Base-by-base conservation (phyloP, 2,797 vertebrate genomes). In the Ptychadena robeensis region DNA sequence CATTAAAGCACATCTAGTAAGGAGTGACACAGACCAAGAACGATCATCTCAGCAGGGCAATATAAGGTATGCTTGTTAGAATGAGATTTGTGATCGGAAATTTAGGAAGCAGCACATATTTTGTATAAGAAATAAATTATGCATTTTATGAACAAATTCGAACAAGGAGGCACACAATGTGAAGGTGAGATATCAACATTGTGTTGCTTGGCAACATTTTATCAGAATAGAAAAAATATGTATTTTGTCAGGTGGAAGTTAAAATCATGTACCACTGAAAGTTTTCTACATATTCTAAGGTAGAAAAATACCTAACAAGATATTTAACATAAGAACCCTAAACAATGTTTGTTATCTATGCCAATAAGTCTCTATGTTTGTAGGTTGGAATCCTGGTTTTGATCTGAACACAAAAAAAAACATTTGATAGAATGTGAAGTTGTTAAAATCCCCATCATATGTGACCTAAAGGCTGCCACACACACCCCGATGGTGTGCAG, bases 121-220 rank as follows among this genome's bases (percentile, higher is more conserved):
- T 61, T 53, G 18, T 22, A 61, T 25, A 8, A 12, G 9, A 12
- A 61, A 61, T 27, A 61, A 27, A 61, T 61, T 4, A 61, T 48
- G 44, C 4, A 48, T 48, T 48, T 48, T 48, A 27, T 61, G 25
- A 27, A 61, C 57, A 4, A 61, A 27, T 61, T 28, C 25, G 28
- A 9, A 25, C 1, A 61, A 28, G 8, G 59, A n/a, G 11, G 2
- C 9, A 61, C 59, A 28, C n/a, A 3, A 2, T 61, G 64, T 34
- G 14, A 31, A 31, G 64, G 64, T 67, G 18, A 15, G 28, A 34
- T 67, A 67, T 67, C 32, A 31, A 34, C 8, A 67, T 34, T 18
- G 31, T 25, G 27, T 67, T 61, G 59, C 59, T 67, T 67, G 28
- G 64, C 32, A 67, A 67, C 32, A 64, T 64, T 64, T 61, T 28